Evolutionary conservation across 2,888 invertebrate genomes (phyloP), one percentile per base, ranked within the genome.

Genomic region (Pimpla rufipes): DNA sequence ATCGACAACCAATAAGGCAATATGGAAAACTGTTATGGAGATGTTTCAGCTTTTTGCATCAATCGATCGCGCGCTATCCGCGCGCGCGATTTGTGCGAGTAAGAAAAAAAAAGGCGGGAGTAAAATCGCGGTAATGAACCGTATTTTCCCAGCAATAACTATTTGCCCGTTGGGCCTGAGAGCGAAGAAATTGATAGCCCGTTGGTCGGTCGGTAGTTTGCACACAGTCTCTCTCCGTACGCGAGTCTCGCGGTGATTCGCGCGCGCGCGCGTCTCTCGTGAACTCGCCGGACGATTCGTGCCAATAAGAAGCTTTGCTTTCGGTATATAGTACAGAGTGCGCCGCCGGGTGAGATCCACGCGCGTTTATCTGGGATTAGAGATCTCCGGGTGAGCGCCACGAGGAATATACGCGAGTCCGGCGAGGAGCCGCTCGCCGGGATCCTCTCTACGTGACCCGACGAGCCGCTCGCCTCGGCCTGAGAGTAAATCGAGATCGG

Each of bases 401-500:
- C 47, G 7, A 74, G 50, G 68, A 62, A 74, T 13, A 42, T 13
- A 42, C n/a, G 23, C 66, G 11, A 68, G 35, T 59, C 21, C 18
- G 40, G 40, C 11, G 2, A 18, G 16, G 8, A 42, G 37, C 29
- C 11, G 74, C 29, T 62, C 21, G 37, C 57, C 21, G 67, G 70
- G 52, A 80, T 80, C 67, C 64, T 75, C 64, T 75, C 18, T 79
- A 81, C 70, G 76, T 76, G 81, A 81, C 81, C 81, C 74, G 74
- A 68, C n/a, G 64, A 62, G 62, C 47, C n/a, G 70, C 35, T 57
- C 70, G 50, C 70, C 23, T 70, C 37, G 52, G n/a, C 13, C 52
- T 50, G 66, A 40, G 74, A 67, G 67, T 70, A 76, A 81, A 76
- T 81, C 75, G 70, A 75, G 64, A 80, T 80, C 70, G 47, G 45